Evolutionary conservation across 2,797 vertebrate species (phyloP).

Genomic region (Karalla daura): DNA sequence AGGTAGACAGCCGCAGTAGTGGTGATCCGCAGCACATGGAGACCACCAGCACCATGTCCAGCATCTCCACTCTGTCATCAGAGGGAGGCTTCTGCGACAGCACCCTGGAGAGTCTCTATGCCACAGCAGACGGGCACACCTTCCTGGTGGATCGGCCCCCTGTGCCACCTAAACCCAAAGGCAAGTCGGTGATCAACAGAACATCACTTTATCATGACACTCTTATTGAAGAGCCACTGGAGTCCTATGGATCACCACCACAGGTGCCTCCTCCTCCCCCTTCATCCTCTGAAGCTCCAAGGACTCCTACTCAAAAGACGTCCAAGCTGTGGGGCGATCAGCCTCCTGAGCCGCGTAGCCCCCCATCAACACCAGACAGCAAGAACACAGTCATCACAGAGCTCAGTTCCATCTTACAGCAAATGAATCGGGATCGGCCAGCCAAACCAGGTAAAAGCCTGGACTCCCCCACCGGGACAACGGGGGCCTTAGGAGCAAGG

Average conservation of each 20-base stretch:
- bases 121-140: conserved; percentile 92
- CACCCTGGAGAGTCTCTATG: conserved; percentile 90
- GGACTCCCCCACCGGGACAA: conserved; percentile 88
- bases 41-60: conserved; percentile 98
- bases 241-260: conserved; percentile 88
- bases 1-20: conserved; percentile 93
- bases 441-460: conserved; percentile 90
- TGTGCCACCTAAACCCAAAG: conserved; percentile 97
- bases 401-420: conserved; percentile 96
- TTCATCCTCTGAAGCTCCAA: conserved; percentile 81
- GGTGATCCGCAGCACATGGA: conserved; percentile 94
- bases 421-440: conserved; percentile 94
- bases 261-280: conserved; percentile 88
- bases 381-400: conserved; percentile 97
- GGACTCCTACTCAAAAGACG: conserved; percentile 90
- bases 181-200: conserved; percentile 93
- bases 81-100: conserved; percentile 90
- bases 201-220: conserved; percentile 93
- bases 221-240: conserved; percentile 91
- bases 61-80: conserved; percentile 96
- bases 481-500: conserved; percentile 90
- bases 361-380: conserved; percentile 89
- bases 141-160: conserved; percentile 95
- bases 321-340: conserved; percentile 96
- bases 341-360: conserved; percentile 88